Percentiles rank a stretch among this genome's conserved stretches.
phyloP scores from a whole-genome alignment of 2,888 invertebrate genomes.

The Kryphioiulus occultus region DNA sequence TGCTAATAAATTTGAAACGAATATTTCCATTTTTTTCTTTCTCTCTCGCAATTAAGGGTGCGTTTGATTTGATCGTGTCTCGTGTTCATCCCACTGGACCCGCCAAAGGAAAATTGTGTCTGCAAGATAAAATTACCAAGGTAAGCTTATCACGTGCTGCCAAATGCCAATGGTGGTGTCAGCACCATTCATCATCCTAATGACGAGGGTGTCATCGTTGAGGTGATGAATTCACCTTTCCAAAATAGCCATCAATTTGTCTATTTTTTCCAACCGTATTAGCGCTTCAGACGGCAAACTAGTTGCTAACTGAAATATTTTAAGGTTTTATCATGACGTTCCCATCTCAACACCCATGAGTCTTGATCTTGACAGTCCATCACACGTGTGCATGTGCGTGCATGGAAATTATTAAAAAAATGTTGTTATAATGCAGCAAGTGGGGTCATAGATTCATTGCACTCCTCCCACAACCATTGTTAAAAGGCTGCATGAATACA shows the following conservation, averaged over 20 bases:
- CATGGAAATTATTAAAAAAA: not conserved
- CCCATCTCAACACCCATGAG: not conserved
- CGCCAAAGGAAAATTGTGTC: slow-evolving; percentile 43
- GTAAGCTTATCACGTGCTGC: not conserved
- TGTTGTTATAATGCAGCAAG: not conserved
- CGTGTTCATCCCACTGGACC: slow-evolving; percentile 39
- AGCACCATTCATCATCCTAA: no score
- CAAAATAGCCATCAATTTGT: not conserved
- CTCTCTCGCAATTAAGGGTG: not conserved
- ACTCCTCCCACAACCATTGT: not conserved
- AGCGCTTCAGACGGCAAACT: not conserved
- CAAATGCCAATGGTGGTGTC: not conserved
- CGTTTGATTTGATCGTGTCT: not conserved
- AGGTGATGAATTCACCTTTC: not conserved
- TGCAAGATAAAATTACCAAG: slow-evolving; percentile 40
- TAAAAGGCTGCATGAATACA: no score
- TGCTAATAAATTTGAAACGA: not conserved
- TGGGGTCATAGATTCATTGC: not conserved
- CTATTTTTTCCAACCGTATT: not conserved
- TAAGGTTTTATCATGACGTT: not conserved
- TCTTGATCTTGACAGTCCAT: slow-evolving; percentile 16
- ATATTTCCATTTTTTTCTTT: not conserved
- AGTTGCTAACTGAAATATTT: not conserved
- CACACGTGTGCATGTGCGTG: not conserved
- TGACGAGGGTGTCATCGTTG: not conserved